Conservation (phyloP, 2,888 invertebrate genomes). For the Andrena fulva region DNA sequence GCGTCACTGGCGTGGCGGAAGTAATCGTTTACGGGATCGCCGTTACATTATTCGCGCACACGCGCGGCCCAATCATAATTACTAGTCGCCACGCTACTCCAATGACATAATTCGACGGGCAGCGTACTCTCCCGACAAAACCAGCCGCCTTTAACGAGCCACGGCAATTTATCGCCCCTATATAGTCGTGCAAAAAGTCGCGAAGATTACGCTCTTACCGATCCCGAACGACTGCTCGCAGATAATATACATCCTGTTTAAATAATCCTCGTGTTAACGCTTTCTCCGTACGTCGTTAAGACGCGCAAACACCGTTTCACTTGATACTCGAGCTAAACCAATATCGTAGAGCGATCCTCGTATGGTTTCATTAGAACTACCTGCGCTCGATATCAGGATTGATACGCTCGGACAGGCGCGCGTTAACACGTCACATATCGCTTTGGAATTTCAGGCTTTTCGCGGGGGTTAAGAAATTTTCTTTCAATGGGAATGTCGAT, state of each 20-base stretch:
- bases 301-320: slow-evolving; percentile 42
- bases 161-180: slow-evolving; percentile 7
- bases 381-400: slow-evolving; percentile 18
- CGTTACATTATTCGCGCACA: slow-evolving; percentile 49
- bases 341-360: slow-evolving; percentile 39
- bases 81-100: slow-evolving; percentile 1
- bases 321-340: slow-evolving; percentile 40
- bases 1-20: slow-evolving; percentile 47
- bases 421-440: background rate
- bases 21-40: slow-evolving; percentile 64
- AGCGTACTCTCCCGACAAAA: slow-evolving; percentile 9
- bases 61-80: slow-evolving; percentile 41
- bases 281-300: slow-evolving; percentile 47
- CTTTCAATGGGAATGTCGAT: too few species aligned
- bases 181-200: slow-evolving; percentile 17
- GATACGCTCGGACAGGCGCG: slow-evolving; percentile 31
- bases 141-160: slow-evolving; percentile 3
- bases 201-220: slow-evolving; percentile 21
- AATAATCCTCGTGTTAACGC: slow-evolving; percentile 53
- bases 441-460: too few species aligned
- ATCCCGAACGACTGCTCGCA: slow-evolving; percentile 5
- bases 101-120: slow-evolving; percentile 1
- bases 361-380: slow-evolving; percentile 45
- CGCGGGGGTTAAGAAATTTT: background rate
- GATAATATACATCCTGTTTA: slow-evolving; percentile 47